These are phyloP conservation scores for Tetropium fuscum DNA, from an alignment of 2,888 invertebrate genomes.

Conservation along the genomic window DNA sequence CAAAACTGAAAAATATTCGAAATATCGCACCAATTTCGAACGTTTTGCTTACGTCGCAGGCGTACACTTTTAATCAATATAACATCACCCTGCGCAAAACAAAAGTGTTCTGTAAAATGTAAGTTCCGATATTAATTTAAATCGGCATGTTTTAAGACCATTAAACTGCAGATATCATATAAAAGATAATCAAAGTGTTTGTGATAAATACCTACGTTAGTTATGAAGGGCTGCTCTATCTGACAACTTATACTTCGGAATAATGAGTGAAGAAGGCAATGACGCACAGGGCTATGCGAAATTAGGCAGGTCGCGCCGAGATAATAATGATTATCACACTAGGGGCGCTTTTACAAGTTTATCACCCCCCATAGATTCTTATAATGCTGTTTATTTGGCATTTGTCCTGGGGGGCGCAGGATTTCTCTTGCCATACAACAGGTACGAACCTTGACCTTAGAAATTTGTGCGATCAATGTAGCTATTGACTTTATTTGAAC, in stretches of 20 bases:
- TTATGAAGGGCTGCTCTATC: slow-evolving; percentile 8
- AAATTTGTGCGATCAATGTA: too few species aligned
- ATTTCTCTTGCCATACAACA: slow-evolving; percentile 92
- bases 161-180: slow-evolving; percentile 2
- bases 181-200: slow-evolving; percentile 26
- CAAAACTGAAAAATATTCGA: too few species aligned
- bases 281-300: slow-evolving; percentile 61
- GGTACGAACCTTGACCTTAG: slow-evolving; percentile 70
- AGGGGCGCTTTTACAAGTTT: slow-evolving; percentile 70
- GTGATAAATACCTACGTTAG: slow-evolving; percentile 14
- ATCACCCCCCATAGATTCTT: slow-evolving; percentile 77
- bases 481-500: too few species aligned
- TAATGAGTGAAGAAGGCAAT: slow-evolving; percentile 54
- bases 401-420: slow-evolving; percentile 89
- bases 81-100: slow-evolving; percentile 28
- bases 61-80: slow-evolving; percentile 49
- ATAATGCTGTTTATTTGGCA: slow-evolving; percentile 79
- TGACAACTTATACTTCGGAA: neutral
- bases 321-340: slow-evolving; percentile 51
- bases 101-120: slow-evolving; percentile 20
- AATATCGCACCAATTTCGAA: too few species aligned
- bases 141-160: slow-evolving; percentile 9
- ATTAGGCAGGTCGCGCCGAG: slow-evolving; percentile 48
- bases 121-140: slow-evolving; percentile 13
- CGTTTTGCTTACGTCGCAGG: slow-evolving; percentile 39